Conservation (phyloP, 2,797 vertebrate species). For the Huso huso region DNA sequence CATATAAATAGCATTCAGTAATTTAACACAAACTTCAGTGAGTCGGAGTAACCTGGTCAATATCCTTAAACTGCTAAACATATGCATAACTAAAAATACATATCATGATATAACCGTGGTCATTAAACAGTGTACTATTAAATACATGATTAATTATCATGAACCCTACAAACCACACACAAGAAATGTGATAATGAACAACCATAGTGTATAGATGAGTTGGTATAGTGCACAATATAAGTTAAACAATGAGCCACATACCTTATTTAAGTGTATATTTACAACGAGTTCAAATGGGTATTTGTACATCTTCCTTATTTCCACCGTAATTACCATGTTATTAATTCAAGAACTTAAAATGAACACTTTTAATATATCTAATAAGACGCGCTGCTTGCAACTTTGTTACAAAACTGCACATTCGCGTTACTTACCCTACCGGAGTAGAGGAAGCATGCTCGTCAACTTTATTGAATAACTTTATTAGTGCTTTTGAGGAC, state of each 20-base stretch:
- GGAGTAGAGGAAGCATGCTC: neutral
- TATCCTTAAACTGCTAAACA: too few species aligned
- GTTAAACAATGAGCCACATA: conserved; percentile 21
- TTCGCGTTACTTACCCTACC: neutral
- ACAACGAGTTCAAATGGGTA: conserved; percentile 57
- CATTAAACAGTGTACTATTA: too few species aligned
- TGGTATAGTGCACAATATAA: too few species aligned
- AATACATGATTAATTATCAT: too few species aligned
- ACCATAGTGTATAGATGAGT: too few species aligned
- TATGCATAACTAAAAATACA: too few species aligned
- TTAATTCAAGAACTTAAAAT: neutral
- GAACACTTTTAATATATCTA: neutral
- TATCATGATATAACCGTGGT: too few species aligned
- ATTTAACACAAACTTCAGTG: too few species aligned
- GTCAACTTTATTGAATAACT: neutral
- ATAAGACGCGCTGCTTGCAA: neutral
- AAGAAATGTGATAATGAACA: too few species aligned
- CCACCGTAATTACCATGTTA: conserved; percentile 48
- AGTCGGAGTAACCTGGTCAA: too few species aligned
- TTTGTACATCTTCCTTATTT: conserved; percentile 42
- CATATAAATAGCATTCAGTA: too few species aligned
- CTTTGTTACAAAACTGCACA: neutral
- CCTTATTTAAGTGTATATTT: conserved; percentile 53
- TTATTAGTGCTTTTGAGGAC: neutral
- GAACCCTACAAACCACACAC: too few species aligned